A percentile compares a stretch with the other conserved stretches of the same genome.
phyloP scores from a whole-genome alignment of 2,888 invertebrate species.

The Perdita meconis region DNA sequence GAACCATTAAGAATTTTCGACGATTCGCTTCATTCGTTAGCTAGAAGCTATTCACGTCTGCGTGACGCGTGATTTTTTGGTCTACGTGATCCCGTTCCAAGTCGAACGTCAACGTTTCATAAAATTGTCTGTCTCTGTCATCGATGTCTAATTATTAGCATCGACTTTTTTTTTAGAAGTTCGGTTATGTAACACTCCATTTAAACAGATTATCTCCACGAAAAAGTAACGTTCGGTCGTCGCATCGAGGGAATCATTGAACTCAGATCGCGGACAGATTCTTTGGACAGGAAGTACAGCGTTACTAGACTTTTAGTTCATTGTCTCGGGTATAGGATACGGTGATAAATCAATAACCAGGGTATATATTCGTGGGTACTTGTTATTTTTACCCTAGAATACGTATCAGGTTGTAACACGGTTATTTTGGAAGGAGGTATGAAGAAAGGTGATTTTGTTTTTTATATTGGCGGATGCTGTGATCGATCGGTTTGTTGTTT shows the following conservation, averaged over 20 bases:
- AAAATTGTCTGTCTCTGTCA: background rate
- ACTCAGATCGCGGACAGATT: background rate
- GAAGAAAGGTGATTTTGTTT: too few relatives aligned
- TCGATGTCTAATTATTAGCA: slow-evolving; percentile 25
- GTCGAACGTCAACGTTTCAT: slow-evolving; percentile 2
- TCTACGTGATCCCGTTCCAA: slow-evolving; percentile 8
- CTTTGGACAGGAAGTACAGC: background rate
- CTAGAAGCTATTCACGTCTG: slow-evolving; percentile 1
- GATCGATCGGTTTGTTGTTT: too few relatives aligned
- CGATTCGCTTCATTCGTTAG: slow-evolving; percentile 6
- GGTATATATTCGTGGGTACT: background rate
- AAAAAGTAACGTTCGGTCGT: background rate
- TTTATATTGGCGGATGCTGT: too few relatives aligned
- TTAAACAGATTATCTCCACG: background rate
- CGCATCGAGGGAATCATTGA: background rate
- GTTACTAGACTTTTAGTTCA: slow-evolving; percentile 5
- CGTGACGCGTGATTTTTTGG: slow-evolving; percentile 44
- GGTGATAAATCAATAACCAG: slow-evolving; percentile 20
- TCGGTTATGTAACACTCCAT: slow-evolving; percentile 28
- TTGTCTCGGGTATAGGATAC: background rate
- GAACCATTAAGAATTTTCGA: slow-evolving; percentile 40
- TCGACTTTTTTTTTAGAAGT: slow-evolving; percentile 12
- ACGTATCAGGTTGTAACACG: too few relatives aligned
- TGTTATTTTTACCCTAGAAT: too few relatives aligned
- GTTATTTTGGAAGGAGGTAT: too few relatives aligned